These are phyloP conservation scores for Gerosis bhagava DNA, from an alignment of 2,888 invertebrate species.

Conservation along the genomic window DNA sequence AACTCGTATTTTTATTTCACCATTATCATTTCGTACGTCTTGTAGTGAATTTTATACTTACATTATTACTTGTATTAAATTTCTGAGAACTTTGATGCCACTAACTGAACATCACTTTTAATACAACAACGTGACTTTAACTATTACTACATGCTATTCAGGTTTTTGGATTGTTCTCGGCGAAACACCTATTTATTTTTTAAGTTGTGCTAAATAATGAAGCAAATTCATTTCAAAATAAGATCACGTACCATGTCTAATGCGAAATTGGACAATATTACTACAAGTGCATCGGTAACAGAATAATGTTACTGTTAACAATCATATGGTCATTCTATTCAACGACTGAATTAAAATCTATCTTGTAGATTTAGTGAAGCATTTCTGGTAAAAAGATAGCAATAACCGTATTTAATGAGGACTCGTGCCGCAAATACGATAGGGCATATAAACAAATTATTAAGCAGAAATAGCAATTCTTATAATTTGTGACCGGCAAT, in stretches of 20 bases:
- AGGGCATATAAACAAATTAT: slow-evolving; percentile 24
- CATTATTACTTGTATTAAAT: no score
- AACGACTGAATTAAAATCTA: no score
- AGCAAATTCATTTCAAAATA: slow-evolving; percentile 40
- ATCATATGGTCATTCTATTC: no score
- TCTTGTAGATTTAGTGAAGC: slow-evolving; percentile 27
- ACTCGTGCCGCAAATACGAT: slow-evolving; percentile 30
- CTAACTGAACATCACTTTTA: no score
- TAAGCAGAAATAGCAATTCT: slow-evolving; percentile 5
- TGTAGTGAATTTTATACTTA: neutral
- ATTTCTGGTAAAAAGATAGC: slow-evolving; percentile 23
- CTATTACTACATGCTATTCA: no score
- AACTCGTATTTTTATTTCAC: no score
- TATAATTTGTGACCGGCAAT: slow-evolving; percentile 6
- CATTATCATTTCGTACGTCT: no score
- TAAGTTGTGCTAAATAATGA: slow-evolving; percentile 36
- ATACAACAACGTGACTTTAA: no score
- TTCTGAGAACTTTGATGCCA: no score
- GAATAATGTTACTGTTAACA: slow-evolving; percentile 21
- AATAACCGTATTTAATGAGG: slow-evolving; percentile 29
- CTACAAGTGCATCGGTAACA: slow-evolving; percentile 7
- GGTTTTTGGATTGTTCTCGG: no score
- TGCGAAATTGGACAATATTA: slow-evolving; percentile 25
- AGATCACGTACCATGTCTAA: slow-evolving; percentile 37
- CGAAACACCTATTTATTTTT: slow-evolving; percentile 39